Evolutionary conservation across 2,797 vertebrate species (phyloP), one percentile per base, ranked within the genome.

Genomic region (Gallirallus australis): DNA sequence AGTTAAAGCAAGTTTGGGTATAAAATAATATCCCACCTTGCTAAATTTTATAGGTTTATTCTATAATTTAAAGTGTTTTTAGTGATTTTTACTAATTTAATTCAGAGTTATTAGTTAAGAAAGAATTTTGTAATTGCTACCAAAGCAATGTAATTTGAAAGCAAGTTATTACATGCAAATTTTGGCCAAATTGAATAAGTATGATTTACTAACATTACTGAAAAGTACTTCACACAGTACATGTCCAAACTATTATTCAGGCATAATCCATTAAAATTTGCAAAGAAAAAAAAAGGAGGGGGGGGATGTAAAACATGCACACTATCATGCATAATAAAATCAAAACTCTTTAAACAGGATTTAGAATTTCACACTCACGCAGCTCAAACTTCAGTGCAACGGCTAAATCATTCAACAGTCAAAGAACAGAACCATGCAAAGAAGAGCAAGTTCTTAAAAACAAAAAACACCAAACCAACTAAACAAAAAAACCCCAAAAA

Each of bases 401-500:
- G 97, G 95, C 97, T 93, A 94, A 96, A 94, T 97, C 97, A 98
- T 96, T 97, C 76, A 96, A 97, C 96, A 97, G 72, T 92, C 88
- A 97, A 94, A 96, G 94, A 97, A 97, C 15, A 98, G 97, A 98
- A 98, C 93, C 98, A 98, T 98, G 98, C 98, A 98, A 97, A 98
- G 97, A 96, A 93, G 63, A 97, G 86, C 93, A 95, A 97, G 94
- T 96, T 96, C 94, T 96, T 96, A 95, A 91, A 90, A 84, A 59
- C 50, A 50, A 24, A 50, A 24, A 50, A 23, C 21, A 24, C 24
- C 50, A 31, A 10, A 33, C 53, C 48, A 65, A 18, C 47, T 20
- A 47, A 47, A 47, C 45, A 47, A 47, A 12, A 8, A 42, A 60
- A 45, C 13, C 37, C 27, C 28, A 53, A 53, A 47, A 50, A 57